These are phyloP conservation scores for Sigmodon hispidus DNA, from an alignment of 2,113 vertebrate genomes.

Conservation along the genomic window DNA sequence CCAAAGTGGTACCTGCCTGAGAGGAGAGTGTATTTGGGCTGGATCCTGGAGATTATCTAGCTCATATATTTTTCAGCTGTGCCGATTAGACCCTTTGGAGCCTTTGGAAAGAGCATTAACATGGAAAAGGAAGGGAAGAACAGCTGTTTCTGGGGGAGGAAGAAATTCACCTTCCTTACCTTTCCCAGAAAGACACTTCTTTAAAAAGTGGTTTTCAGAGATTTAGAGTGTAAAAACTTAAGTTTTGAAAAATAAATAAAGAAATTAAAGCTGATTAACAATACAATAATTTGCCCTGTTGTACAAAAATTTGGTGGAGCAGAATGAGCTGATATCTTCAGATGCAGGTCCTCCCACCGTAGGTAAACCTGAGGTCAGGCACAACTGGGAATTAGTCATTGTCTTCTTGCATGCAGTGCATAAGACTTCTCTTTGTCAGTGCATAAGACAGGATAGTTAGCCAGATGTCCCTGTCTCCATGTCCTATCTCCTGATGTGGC, in stretches of 20 bases:
- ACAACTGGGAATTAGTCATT: neutral
- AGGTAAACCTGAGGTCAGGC: neutral
- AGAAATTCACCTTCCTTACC: neutral
- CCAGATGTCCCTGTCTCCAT: too few relatives aligned
- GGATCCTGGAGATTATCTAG: constrained; percentile 52
- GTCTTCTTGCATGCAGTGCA: neutral
- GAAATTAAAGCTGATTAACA: neutral
- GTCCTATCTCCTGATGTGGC: neutral
- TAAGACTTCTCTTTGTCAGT: neutral
- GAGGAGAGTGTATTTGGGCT: constrained; percentile 2
- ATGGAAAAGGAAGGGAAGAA: neutral
- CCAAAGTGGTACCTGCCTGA: constrained; percentile 43
- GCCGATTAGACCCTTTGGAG: constrained; percentile 18
- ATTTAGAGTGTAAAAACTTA: neutral
- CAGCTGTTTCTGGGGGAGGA: neutral
- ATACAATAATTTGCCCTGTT: neutral
- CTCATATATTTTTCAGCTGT: constrained; percentile 61
- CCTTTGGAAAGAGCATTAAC: neutral
- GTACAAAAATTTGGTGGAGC: neutral
- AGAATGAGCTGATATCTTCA: neutral
- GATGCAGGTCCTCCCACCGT: too few relatives aligned
- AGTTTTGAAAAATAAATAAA: neutral
- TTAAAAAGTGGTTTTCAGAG: neutral
- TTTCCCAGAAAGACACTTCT: constrained; percentile 2
- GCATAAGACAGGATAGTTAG: neutral